phyloP scores from a whole-genome alignment of 1,140 invertebrate species.

The Octopus sinensis region DNA sequence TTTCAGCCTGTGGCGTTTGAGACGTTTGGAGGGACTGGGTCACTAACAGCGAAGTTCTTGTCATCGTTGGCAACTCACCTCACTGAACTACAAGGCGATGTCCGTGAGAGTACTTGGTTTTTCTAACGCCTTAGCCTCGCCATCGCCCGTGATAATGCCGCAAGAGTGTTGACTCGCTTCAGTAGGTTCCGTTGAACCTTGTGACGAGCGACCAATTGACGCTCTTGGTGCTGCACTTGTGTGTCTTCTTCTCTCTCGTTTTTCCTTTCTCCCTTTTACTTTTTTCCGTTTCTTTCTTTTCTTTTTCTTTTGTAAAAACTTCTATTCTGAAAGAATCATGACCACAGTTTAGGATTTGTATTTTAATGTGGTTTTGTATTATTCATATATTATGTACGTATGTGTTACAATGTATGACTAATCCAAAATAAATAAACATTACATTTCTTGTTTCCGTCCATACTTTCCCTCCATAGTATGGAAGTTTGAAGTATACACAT shows the following conservation, averaged over 20 bases:
- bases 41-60: not conserved
- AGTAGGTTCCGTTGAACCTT: not conserved
- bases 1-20: no score
- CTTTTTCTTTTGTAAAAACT: not conserved
- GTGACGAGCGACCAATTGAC: no score
- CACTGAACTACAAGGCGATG: not conserved
- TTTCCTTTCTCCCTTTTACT: not conserved
- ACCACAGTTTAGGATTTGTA: not conserved
- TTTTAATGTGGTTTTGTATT: not conserved
- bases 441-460: not conserved
- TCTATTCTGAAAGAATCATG: no score
- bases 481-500: no score
- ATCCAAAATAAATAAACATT: not conserved
- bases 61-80: not conserved
- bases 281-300: not conserved
- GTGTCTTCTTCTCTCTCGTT: not conserved
- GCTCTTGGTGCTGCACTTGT: not conserved
- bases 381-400: not conserved
- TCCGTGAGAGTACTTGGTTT: not conserved
- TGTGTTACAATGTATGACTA: not conserved
- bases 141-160: no score
- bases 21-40: no score
- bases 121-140: not conserved
- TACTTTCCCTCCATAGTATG: not conserved
- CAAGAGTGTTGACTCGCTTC: not conserved